Evolutionary conservation across 2,888 invertebrate species (phyloP).

Genomic region (Polyommatus iphigenia): DNA sequence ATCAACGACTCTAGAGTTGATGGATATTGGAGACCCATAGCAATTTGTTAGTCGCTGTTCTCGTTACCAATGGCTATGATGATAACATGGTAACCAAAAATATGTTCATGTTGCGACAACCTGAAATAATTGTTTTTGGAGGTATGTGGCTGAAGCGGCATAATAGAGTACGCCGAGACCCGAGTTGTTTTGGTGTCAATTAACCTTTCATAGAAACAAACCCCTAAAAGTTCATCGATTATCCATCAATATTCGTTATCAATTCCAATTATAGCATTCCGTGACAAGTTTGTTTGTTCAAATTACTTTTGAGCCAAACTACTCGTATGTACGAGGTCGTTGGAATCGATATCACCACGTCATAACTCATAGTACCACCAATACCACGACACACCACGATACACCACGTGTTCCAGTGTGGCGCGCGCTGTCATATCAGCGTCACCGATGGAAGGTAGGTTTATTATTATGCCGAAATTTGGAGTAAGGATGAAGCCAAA

Average conservation of each 20-base stretch:
- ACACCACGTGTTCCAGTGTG: slow-evolving; percentile 15
- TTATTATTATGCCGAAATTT: neutral
- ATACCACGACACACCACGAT: neutral
- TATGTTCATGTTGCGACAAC: no score
- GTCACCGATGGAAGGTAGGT: slow-evolving; percentile 11
- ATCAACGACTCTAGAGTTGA: no score
- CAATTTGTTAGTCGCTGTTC: no score
- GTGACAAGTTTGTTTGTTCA: slow-evolving; percentile 7
- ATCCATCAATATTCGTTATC: slow-evolving; percentile 20
- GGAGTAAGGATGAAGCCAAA: neutral
- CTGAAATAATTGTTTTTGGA: no score
- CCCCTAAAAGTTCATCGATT: neutral
- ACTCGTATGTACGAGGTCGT: slow-evolving; percentile 14
- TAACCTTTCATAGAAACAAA: neutral
- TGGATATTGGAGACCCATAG: no score
- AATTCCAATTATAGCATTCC: slow-evolving; percentile 14
- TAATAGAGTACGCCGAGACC: neutral
- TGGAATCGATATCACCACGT: slow-evolving; percentile 23
- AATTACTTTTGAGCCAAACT: slow-evolving; percentile 8
- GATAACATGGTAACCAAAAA: no score
- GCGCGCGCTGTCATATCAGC: neutral
- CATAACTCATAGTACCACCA: neutral
- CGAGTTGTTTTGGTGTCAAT: neutral
- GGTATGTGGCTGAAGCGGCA: neutral
- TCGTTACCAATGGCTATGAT: no score